phyloP scores from a whole-genome alignment of 2,797 vertebrate species.

The Momotus momota region DNA sequence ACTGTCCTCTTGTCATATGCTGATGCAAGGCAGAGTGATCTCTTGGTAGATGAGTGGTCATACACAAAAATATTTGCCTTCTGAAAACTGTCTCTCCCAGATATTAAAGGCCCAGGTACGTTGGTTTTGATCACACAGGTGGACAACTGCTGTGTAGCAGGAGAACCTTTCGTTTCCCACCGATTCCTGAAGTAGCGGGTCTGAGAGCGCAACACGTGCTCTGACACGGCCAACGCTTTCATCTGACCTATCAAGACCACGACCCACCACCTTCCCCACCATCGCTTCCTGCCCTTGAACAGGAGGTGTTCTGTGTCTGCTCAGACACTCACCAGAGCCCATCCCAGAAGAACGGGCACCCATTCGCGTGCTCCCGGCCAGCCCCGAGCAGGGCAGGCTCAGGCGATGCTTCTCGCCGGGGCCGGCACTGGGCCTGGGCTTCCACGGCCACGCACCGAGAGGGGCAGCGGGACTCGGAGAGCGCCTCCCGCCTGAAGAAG shows the following conservation, averaged over 20 bases:
- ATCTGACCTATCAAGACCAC: neutral
- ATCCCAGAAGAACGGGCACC: neutral
- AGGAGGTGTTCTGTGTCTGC: neutral
- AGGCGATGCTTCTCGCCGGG: neutral
- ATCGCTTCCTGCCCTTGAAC: neutral
- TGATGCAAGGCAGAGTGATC: rapidly evolving
- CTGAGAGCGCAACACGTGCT: neutral
- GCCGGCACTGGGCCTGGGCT: neutral
- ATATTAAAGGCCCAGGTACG: rapidly evolving
- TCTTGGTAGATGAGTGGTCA: rapidly evolving
- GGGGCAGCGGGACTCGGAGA: neutral
- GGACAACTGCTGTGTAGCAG: neutral
- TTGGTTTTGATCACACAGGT: neutral
- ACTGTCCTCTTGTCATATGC: neutral
- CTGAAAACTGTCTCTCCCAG: neutral
- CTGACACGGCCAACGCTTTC: neutral
- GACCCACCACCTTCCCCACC: neutral
- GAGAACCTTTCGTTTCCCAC: rapidly evolving
- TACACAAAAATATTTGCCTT: neutral
- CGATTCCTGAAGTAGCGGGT: neutral
- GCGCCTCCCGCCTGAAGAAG: neutral
- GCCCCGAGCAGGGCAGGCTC: neutral
- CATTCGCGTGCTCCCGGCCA: neutral
- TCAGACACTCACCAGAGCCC: neutral
- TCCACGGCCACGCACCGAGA: neutral